Percentiles rank a stretch among this genome's conserved stretches.
phyloP scores from a whole-genome alignment of 2,888 invertebrate species.

The Meganola albula region DNA sequence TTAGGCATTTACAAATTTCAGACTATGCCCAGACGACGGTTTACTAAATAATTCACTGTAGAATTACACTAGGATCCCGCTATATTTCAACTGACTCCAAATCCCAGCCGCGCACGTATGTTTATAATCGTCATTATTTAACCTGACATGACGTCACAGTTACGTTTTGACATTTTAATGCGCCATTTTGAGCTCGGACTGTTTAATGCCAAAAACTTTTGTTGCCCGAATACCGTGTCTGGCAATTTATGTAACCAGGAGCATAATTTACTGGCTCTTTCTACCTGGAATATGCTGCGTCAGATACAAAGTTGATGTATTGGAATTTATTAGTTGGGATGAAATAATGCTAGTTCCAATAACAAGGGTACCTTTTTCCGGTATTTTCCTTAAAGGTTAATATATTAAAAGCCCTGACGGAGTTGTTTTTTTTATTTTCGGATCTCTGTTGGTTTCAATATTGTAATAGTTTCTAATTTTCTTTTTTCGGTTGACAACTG shows the following conservation, averaged over 20 bases:
- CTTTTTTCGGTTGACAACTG: too few species aligned
- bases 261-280: slow-evolving; percentile 44
- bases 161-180: slow-evolving; percentile 64
- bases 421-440: slow-evolving; percentile 11
- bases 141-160: slow-evolving; percentile 31
- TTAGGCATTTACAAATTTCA: too few species aligned
- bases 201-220: slow-evolving; percentile 55
- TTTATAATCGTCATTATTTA: slow-evolving; percentile 26
- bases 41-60: slow-evolving; percentile 4
- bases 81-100: slow-evolving; percentile 9
- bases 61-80: slow-evolving; percentile 12
- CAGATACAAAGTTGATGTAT: slow-evolving; percentile 20
- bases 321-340: slow-evolving; percentile 9
- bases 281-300: slow-evolving; percentile 27
- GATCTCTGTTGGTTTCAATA: too few species aligned
- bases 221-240: slow-evolving; percentile 36
- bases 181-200: slow-evolving; percentile 45
- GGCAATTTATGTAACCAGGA: slow-evolving; percentile 44
- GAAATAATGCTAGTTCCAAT: slow-evolving; percentile 7
- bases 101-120: slow-evolving; percentile 7
- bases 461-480: too few species aligned
- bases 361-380: too few species aligned
- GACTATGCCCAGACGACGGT: too few species aligned
- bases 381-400: too few species aligned
- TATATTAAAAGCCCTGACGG: too few species aligned